A percentile compares a stretch with the other conserved stretches of the same genome.
Evolutionary conservation across 1,140 invertebrate genomes (phyloP).

Genomic region (Aphaenogaster rudis): DNA sequence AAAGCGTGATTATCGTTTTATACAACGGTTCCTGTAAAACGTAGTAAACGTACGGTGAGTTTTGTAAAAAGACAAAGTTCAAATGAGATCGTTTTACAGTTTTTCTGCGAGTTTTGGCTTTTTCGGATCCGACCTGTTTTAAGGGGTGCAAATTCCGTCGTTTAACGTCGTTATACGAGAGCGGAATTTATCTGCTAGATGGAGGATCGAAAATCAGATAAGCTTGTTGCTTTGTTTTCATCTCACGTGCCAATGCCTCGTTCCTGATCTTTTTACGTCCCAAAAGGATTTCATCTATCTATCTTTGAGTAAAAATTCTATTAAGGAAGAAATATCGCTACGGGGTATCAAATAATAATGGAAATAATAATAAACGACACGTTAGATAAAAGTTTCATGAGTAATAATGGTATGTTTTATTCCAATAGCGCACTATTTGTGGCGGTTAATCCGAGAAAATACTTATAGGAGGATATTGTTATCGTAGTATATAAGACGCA

Average conservation of each 20-base stretch:
- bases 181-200: conserved; percentile 26
- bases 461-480: not conserved
- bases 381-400: not conserved
- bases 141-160: not conserved
- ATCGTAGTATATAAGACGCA: not conserved
- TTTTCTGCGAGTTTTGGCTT: not conserved
- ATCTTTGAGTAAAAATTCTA: not conserved
- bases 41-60: not conserved
- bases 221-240: conserved; percentile 23
- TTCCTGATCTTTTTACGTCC: not conserved
- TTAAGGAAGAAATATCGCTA: not conserved
- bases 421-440: too few relatives aligned
- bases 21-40: not conserved
- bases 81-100: not conserved
- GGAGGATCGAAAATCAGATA: conserved; percentile 31
- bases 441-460: not conserved
- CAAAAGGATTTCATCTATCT: not conserved
- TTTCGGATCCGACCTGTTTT: not conserved
- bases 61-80: conserved; percentile 9
- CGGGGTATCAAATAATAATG: not conserved
- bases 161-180: conserved; percentile 4
- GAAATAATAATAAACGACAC: not conserved
- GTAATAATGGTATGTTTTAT: not conserved
- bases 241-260: conserved; percentile 2
- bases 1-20: not conserved